Evolutionary conservation across 2,888 invertebrate genomes (phyloP), one percentile per base, ranked within the genome.

Genomic region (Spialia ferax): DNA sequence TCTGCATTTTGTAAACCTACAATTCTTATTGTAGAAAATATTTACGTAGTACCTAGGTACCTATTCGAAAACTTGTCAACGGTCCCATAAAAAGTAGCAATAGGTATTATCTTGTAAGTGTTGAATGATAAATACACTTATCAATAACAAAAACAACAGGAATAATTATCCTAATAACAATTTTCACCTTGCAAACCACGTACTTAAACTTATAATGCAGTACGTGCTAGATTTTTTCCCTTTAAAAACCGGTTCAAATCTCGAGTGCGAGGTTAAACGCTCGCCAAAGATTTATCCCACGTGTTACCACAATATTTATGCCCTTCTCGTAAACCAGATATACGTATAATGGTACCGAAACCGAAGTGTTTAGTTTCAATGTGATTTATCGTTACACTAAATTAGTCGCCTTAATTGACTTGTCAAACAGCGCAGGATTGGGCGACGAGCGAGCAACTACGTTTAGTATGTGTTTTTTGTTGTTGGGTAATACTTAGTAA

Each of bases 351-450:
- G 65, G 69, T 48, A 69, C 65, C 61, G 61, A 69, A 62, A 62
- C 65, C 65, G 65, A 69, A 65, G 63, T 65, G 69, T 69, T 68
- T 71, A 72, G 70, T 66, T 63, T 68, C 78, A 77, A 70, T 77
- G 75, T 85, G 85, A 87, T 87, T 87, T 86, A 88, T 84, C 63
- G 77, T 69, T 74, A 45, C 60, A 66, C 60, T 60, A 66, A 66
- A 66, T 66, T 66, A 60, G 66, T 54, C 42, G 54, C 42, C 42
- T 20, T 60, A 54, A 60, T 13, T 0, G 22, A 42, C 60, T 10
- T 52, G 61, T 65, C 26, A 18, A 52, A 56, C 22, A 5, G 20
- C 20, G 18, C 2, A 35, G 20, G 29, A 29, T 10, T 26, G 5
- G 8, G n/a, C 8, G 55, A 55, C n/a, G 10, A 10, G 35, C 35